Percentiles rank a stretch among this genome's conserved stretches.
phyloP scores from a whole-genome alignment of 2,888 invertebrate species.

The Folsomia candida region DNA sequence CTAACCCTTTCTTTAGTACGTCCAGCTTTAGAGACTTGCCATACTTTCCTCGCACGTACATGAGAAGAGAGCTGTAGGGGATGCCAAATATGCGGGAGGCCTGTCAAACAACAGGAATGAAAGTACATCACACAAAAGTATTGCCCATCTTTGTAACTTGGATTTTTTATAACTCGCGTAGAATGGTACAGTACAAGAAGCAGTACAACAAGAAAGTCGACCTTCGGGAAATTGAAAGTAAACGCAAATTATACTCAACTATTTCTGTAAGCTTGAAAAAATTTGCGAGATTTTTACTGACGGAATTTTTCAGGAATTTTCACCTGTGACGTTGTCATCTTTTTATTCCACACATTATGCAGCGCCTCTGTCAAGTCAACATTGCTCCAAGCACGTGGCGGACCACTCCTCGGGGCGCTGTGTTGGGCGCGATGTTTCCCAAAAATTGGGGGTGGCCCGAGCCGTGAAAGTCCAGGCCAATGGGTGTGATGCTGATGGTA shows the following conservation, averaged over 20 bases:
- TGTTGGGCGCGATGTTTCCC: slow-evolving; percentile 82
- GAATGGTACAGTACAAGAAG: no score
- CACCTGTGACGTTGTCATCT: slow-evolving; percentile 77
- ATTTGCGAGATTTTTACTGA: no score
- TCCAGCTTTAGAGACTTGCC: slow-evolving; percentile 88
- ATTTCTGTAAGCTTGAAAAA: not conserved
- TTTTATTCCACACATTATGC: slow-evolving; percentile 92
- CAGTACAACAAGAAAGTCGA: no score
- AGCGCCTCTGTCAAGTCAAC: slow-evolving; percentile 85
- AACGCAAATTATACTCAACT: no score
- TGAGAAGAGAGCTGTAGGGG: slow-evolving; percentile 83
- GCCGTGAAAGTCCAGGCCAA: not conserved
- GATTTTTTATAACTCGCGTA: no score
- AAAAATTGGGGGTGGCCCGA: slow-evolving; percentile 41
- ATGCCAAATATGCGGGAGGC: slow-evolving; percentile 87
- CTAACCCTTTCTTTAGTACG: slow-evolving; percentile 72
- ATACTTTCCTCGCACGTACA: slow-evolving; percentile 90
- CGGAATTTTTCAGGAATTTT: not conserved
- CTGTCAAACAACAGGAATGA: slow-evolving; percentile 59
- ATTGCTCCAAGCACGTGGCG: slow-evolving; percentile 88
- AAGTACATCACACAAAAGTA: no score
- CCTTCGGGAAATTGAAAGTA: no score
- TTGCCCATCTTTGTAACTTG: no score
- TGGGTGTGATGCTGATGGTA: not conserved
- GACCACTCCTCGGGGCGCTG: slow-evolving; percentile 63